Base-by-base conservation (phyloP, 2,888 invertebrate species). In the Orthonychiurus folsomi region DNA sequence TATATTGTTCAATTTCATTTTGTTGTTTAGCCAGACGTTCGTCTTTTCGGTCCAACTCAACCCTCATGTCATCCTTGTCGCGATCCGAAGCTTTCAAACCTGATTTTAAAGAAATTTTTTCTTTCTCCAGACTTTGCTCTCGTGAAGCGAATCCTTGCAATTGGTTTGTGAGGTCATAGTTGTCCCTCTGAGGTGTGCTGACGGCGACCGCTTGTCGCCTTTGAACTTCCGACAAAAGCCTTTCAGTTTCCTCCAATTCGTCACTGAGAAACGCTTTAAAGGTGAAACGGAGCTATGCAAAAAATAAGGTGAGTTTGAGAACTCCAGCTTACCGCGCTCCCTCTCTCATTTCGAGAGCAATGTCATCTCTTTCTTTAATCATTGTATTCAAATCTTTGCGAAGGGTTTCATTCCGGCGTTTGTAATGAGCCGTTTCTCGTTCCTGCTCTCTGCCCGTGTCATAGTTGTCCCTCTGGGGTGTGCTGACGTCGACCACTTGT, bases 41-140 rank as follows among this genome's bases (percentile, higher is more conserved):
- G 47, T 72, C 72, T 50, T 72, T 72, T 18, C 63, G 58, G 37
- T 72, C 69, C 18, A 70, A 37, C 24, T 72, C 72, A 1, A 64
- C 63, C 20, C 69, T 69, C n/a, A 72, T 28, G 24, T 72, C 70
- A 1, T 63, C 63, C 23, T 69, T 62, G 66, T 67, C 67, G 56
- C 63, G 12, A 60, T 53, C 25, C 62, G 55, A 2, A 69, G 50
- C 25, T 52, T 63, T 63, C 23, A 70, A 54, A 18, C 67, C 62
- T 9, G 60, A 54, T 28, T 64, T 58, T 2, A 69, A 55, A 26
- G 64, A 58, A 2, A 56, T 58, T 18, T 66, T 65, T 61, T 71
- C 71, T 48, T 66, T 56, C 56, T 69, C 69, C 56, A 69, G 48
- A 24, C 65, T 67, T 15, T 63, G 57, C 25, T 59, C 37, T 37